These are phyloP conservation scores for Elephas maximus DNA, from an alignment of 2,113 vertebrate species.

Conservation along the genomic window DNA sequence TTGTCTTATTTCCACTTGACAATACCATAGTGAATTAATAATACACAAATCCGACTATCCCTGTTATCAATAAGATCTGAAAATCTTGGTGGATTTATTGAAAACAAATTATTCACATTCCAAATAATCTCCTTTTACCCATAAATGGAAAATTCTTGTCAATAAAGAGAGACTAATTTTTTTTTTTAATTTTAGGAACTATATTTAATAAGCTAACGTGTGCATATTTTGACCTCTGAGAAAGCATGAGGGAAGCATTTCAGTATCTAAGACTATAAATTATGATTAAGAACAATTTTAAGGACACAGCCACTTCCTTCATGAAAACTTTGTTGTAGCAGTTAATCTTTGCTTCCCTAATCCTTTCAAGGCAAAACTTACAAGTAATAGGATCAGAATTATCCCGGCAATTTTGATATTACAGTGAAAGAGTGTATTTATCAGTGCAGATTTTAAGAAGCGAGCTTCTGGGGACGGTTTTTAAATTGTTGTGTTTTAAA, in stretches of 20 bases:
- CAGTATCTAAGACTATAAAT: constrained; percentile 37
- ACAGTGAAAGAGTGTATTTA: background rate
- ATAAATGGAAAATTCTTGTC: constrained; percentile 33
- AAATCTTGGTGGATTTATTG: constrained; percentile 3
- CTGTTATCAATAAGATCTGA: background rate
- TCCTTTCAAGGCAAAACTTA: constrained; percentile 28
- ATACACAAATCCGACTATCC: background rate
- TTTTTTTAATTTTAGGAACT: constrained; percentile 20
- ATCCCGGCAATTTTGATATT: background rate
- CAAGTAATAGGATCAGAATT: background rate
- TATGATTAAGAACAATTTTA: constrained; percentile 42
- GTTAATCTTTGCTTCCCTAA: background rate
- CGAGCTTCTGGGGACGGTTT: constrained; percentile 39
- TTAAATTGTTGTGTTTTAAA: constrained; percentile 1
- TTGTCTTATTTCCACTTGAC: background rate
- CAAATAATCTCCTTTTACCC: constrained; percentile 9
- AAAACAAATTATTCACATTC: constrained; percentile 20
- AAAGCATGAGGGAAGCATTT: constrained; percentile 44
- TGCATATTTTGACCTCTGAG: constrained; percentile 18
- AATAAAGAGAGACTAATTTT: constrained; percentile 1
- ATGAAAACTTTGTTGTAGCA: background rate
- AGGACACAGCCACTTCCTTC: background rate
- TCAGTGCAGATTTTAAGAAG: background rate
- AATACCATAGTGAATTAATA: background rate
- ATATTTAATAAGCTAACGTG: constrained; percentile 2